phyloP scores from a whole-genome alignment of 2,888 invertebrate species.

The Agrenia bidenticulata region DNA sequence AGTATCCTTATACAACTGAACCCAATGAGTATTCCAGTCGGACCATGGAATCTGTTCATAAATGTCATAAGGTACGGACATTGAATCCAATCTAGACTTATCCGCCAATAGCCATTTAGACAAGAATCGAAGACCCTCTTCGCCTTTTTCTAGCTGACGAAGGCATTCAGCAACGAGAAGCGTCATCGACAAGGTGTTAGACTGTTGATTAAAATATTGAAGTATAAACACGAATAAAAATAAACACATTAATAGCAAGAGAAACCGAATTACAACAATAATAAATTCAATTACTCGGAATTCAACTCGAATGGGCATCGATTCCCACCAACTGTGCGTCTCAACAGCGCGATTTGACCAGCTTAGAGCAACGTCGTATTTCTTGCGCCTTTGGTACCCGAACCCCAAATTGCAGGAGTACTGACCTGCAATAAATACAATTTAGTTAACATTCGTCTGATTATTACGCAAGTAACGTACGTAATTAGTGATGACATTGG shows the following conservation, averaged over 20 bases:
- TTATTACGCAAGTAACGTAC: no score
- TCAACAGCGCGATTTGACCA: conserved; percentile 33
- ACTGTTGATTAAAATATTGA: conserved; percentile 6
- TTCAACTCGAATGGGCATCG: conserved; percentile 16
- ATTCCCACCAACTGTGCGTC: conserved; percentile 22
- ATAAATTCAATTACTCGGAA: conserved; percentile 11
- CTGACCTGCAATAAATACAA: conserved; percentile 26
- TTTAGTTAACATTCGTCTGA: no score
- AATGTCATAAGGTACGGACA: conserved; percentile 29
- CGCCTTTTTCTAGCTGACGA: conserved; percentile 23
- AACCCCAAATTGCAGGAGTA: conserved; percentile 32
- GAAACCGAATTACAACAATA: no score
- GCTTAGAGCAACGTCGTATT: conserved; percentile 28
- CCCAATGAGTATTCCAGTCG: conserved; percentile 37
- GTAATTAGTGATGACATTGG: no score
- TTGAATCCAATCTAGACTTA: conserved; percentile 16
- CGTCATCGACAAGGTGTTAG: conserved; percentile 21
- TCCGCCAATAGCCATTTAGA: conserved; percentile 28
- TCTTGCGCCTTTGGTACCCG: conserved; percentile 26
- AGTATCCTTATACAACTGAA: conserved; percentile 24
- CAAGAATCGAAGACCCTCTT: conserved; percentile 31
- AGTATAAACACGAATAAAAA: no score
- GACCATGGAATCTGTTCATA: conserved; percentile 41
- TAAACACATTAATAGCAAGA: no score
- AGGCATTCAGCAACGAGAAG: conserved; percentile 31